Evolutionary conservation across 2,888 invertebrate genomes (phyloP), one percentile per base, ranked within the genome.

Genomic region (Drosophila siamana): DNA sequence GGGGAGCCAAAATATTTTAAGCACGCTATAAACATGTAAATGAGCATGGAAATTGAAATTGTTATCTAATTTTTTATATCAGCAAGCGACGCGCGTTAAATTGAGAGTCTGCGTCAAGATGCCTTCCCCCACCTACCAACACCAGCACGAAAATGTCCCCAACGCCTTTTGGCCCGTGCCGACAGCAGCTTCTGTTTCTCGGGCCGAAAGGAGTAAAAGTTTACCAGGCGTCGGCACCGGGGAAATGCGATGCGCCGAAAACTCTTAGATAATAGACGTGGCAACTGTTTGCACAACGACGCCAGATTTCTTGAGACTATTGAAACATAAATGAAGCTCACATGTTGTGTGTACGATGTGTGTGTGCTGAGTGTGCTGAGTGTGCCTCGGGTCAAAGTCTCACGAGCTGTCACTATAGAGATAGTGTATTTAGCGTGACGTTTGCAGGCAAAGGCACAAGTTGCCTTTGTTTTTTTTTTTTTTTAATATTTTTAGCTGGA

Each of bases 41-140:
- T 90, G 90, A 90, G 90, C 84, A 81, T 81, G 89, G 89, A 90
- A 90, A 90, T 90, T 90, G 90, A 90, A 90, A 90, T 89, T 90
- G 86, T 89, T 90, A 90, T 90, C 90, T 88, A 82, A 86, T 85
- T 83, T 83, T 79, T 83, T 83, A 86, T 81, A 84, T 86, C 80
- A 85, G 74, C 78, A 70, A 55, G 70, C 68, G 63, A 68, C 67
- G 69, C 83, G 83, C 71, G 69, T 72, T 68, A 80, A 86, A 73
- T 66, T 74, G 76, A 54, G 63, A 76, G 73, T 65, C 63, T 68
- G 63, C 72, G 55, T 36, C 46, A 33, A 55, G 68, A 55, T 47
- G 22, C 11, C 16, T 6, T 40, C 19, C 4, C 40, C 15, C 69
- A 11, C 40, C 4, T 16, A n/a, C 0, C 24, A 26, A 30, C 30